Conservation (phyloP, 2,888 invertebrate genomes). For the Byasa hedistus region DNA sequence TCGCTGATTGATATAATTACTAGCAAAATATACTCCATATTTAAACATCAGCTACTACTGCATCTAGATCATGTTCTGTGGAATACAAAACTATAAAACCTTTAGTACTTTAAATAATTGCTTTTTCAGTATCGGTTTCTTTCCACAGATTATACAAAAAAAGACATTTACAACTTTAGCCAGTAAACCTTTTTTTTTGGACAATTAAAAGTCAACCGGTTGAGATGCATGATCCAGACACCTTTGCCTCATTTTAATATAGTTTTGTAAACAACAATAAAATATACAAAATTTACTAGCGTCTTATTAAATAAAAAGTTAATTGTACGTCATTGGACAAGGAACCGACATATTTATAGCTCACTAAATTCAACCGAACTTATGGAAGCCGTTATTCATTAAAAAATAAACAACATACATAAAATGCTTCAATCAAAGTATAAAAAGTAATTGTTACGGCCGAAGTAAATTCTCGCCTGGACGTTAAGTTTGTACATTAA, state of each 20-base stretch:
- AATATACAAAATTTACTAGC: background rate
- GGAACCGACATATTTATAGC: slow-evolving; percentile 6
- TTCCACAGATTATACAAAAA: no score
- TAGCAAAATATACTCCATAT: no score
- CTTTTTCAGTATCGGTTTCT: no score
- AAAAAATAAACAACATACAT: slow-evolving; percentile 27
- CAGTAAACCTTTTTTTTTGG: no score
- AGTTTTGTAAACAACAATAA: no score
- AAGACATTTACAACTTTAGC: no score
- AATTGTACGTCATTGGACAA: background rate
- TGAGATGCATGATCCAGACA: background rate
- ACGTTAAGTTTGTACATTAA: slow-evolving; percentile 49
- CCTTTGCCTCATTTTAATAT: background rate
- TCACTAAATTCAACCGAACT: slow-evolving; percentile 16
- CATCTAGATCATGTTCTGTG: background rate
- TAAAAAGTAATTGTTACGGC: slow-evolving; percentile 55
- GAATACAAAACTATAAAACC: no score
- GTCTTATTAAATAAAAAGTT: background rate
- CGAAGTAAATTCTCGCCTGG: slow-evolving; percentile 53
- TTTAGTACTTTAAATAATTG: no score
- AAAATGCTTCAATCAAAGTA: slow-evolving; percentile 32
- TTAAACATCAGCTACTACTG: no score
- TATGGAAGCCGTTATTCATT: slow-evolving; percentile 25
- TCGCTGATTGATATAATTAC: slow-evolving; percentile 5
- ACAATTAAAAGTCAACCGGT: no score